These are phyloP conservation scores for Bombus waltoni DNA, from an alignment of 1,140 invertebrate species.

Conservation along the genomic window DNA sequence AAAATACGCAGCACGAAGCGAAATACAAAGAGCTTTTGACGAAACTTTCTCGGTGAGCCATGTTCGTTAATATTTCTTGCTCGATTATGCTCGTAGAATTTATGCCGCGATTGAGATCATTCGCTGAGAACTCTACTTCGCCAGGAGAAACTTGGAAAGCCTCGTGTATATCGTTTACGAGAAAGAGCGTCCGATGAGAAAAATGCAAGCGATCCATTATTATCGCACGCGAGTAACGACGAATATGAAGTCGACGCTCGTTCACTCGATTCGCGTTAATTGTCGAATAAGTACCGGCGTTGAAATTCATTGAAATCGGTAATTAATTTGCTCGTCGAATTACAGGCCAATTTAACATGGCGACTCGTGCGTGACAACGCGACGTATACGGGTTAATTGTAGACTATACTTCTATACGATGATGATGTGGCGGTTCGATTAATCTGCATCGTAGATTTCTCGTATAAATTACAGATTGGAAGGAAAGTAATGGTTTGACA, in stretches of 20 bases:
- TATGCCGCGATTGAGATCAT: too few relatives aligned
- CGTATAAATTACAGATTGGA: neutral
- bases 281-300: neutral
- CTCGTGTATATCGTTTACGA: too few relatives aligned
- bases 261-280: neutral
- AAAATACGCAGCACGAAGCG: too few relatives aligned
- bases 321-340: slow-evolving; percentile 2
- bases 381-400: neutral
- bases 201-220: neutral
- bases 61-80: too few relatives aligned
- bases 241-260: neutral
- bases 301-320: neutral
- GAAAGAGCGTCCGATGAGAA: too few relatives aligned
- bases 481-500: slow-evolving; percentile 4
- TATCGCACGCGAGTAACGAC: neutral
- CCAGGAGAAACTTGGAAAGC: neutral
- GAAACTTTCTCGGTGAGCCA: too few relatives aligned
- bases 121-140: too few relatives aligned
- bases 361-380: neutral
- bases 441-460: neutral
- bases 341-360: neutral
- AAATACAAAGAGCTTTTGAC: too few relatives aligned
- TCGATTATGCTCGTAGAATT: too few relatives aligned
- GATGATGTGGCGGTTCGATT: too few relatives aligned
- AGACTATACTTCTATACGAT: neutral